Evolutionary conservation across 2,888 invertebrate genomes (phyloP), one percentile per base, ranked within the genome.

Genomic region (Drosophila flavopinicola): DNA sequence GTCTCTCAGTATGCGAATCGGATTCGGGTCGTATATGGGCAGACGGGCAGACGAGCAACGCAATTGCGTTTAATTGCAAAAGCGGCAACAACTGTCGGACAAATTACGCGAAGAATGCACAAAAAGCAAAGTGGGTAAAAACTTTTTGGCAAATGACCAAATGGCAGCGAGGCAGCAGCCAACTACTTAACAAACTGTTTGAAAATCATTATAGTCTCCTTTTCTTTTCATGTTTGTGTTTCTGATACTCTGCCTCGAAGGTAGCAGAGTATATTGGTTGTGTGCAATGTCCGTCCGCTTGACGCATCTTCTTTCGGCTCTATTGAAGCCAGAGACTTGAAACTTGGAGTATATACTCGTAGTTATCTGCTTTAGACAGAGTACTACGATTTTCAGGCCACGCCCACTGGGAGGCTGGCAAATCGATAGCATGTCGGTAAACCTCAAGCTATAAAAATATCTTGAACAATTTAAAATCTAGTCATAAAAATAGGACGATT

Each of bases 11-110:
- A 33, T 25, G 13, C 20, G 30, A 44, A 33, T 25, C 35, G 42
- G 45, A 52, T 39, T 44, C 42, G 44, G 13, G 45, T 47, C 52
- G 56, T 33, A 25, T 15, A 23, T 11, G 23, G 10, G 10, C 9
- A 9, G 20, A 25, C 11, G 49, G 39, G n/a, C 49, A 58, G 64
- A 48, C 39, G n/a, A 13, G 25, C 61, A 75, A 74, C 74, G 88
- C 89, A 86, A 88, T 87, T 88, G 86, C 85, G 85, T 87, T 89
- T 88, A 88, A 89, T 88, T 89, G 88, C 87, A 76, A 80, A 74
- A 71, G 65, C 64, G 74, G 49, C 63, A 65, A 57, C 44, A 73
- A 68, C 71, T 76, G 66, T 56, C 63, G 48, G 70, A 70, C 84
- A 83, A 80, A 83, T 78, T 85, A 83, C 65, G 68, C 68, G 20